phyloP scores from a whole-genome alignment of 2,888 invertebrate genomes.

The Rhyacophila evoluta region DNA sequence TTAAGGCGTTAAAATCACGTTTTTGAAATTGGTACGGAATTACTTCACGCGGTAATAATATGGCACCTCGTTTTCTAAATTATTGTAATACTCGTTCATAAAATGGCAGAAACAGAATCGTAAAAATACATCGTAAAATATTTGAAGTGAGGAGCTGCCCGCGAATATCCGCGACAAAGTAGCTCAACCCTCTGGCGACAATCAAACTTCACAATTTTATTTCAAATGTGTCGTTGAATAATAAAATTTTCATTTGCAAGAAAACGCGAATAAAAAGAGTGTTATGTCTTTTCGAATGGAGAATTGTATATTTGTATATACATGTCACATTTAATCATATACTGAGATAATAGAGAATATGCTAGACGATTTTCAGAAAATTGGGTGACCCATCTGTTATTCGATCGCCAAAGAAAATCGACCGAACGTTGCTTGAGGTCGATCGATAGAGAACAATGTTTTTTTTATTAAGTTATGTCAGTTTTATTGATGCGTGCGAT shows the following conservation, averaged over 20 bases:
- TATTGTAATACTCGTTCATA: background rate
- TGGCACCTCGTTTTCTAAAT: background rate
- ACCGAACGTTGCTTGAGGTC: too few relatives aligned
- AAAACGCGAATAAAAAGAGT: background rate
- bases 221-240: conserved; percentile 14
- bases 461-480: too few relatives aligned
- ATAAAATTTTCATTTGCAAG: background rate
- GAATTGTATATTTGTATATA: too few relatives aligned
- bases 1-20: background rate
- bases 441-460: too few relatives aligned
- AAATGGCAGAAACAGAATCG: conserved; percentile 9
- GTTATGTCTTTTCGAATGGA: background rate
- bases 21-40: background rate
- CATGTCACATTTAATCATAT: too few relatives aligned
- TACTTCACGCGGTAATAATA: background rate
- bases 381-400: too few relatives aligned
- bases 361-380: too few relatives aligned
- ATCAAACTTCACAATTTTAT: conserved; percentile 9
- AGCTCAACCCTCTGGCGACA: background rate
- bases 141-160: conserved; percentile 9
- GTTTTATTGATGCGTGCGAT: too few relatives aligned
- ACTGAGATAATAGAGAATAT: too few relatives aligned
- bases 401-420: too few relatives aligned
- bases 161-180: background rate
- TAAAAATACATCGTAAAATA: background rate